phyloP scores from a whole-genome alignment of 2,113 vertebrate species.

The Orcinus orca region DNA sequence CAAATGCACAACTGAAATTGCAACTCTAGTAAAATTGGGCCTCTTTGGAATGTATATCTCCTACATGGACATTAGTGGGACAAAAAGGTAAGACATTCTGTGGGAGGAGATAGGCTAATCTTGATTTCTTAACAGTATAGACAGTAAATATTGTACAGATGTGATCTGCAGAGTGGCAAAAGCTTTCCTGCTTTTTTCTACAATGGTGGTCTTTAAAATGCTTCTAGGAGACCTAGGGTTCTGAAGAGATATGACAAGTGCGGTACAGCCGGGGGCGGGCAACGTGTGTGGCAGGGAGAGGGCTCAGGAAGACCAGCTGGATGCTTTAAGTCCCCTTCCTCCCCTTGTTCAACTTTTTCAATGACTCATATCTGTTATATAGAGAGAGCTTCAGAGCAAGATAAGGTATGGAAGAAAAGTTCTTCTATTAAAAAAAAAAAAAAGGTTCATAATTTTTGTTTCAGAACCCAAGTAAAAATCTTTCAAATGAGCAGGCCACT shows the following conservation, averaged over 20 bases:
- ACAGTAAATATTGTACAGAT: not conserved
- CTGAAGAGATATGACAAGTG: not conserved
- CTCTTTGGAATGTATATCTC: not conserved
- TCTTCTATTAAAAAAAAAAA: not conserved
- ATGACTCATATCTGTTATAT: not conserved
- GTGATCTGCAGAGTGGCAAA: conserved; percentile 54
- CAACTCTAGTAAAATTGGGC: not conserved
- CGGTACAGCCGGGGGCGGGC: fast-evolving
- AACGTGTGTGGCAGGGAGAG: not conserved
- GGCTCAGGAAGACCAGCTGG: fast-evolving
- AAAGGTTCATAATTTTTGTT: not conserved
- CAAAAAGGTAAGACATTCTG: not conserved
- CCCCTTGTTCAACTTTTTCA: not conserved
- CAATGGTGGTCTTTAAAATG: not conserved
- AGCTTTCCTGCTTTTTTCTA: conserved; percentile 22
- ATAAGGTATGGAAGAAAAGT: not conserved
- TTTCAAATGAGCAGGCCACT: not conserved
- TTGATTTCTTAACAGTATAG: not conserved
- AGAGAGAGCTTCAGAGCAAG: not conserved
- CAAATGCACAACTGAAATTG: conserved; percentile 37
- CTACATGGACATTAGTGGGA: conserved; percentile 26
- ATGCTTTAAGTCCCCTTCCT: not conserved
- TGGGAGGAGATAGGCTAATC: not conserved
- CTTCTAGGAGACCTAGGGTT: not conserved
- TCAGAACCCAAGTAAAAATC: not conserved